These are phyloP conservation scores for Peromyscus eremicus DNA, from an alignment of 2,797 vertebrate species.

Conservation along the genomic window DNA sequence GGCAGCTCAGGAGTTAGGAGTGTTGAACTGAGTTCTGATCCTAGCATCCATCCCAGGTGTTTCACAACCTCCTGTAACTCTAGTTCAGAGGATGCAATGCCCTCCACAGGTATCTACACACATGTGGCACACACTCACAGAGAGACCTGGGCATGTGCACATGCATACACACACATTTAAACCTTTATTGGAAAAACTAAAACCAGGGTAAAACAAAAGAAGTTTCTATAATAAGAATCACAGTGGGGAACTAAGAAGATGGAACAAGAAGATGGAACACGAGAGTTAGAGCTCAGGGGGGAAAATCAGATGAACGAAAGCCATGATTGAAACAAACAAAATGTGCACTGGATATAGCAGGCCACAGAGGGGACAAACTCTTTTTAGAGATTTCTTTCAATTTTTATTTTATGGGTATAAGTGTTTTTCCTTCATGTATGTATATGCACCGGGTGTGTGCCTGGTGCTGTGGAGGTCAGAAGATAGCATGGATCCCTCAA, in stretches of 20 bases:
- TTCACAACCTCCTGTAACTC: neutral
- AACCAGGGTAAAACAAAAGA: neutral
- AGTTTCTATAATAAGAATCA: neutral
- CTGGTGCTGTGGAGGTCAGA: neutral
- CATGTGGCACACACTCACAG: neutral
- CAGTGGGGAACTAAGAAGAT: neutral
- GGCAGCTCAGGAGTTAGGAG: neutral
- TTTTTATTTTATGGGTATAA: neutral
- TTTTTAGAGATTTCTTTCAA: neutral
- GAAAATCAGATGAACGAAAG: neutral
- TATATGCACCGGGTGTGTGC: neutral
- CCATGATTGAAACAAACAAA: neutral
- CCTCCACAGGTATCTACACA: neutral
- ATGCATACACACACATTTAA: no score
- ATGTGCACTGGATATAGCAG: neutral
- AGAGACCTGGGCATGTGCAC: neutral
- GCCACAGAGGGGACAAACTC: rapidly evolving
- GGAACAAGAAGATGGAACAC: neutral
- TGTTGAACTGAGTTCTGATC: neutral
- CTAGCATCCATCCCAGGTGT: neutral
- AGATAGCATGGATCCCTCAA: neutral
- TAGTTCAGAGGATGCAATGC: neutral
- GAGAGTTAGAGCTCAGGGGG: no score
- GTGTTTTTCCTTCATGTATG: neutral
- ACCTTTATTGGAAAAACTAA: neutral